Conservation (phyloP, 2,888 invertebrate species). For the Coelinius sp. region DNA sequence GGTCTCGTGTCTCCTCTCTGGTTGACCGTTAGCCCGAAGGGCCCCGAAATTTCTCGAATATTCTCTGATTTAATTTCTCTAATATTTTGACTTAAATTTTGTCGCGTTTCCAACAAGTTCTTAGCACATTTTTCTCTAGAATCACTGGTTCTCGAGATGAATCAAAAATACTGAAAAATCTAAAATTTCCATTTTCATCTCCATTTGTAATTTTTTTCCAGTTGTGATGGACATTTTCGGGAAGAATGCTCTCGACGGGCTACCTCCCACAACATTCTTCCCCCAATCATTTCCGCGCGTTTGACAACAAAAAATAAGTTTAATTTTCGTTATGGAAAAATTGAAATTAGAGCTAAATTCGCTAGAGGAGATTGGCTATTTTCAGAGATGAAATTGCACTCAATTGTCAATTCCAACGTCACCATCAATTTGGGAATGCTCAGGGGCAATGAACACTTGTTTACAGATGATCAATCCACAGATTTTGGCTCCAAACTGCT, state of each 20-base stretch:
- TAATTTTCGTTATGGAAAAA: slow-evolving; percentile 71
- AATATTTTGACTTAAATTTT: too few species aligned
- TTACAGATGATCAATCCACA: slow-evolving; percentile 33
- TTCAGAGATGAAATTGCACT: slow-evolving; percentile 60
- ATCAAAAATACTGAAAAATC: too few species aligned
- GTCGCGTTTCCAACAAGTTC: too few species aligned
- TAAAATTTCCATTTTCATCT: too few species aligned
- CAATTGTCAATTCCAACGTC: background rate
- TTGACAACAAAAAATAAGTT: slow-evolving; percentile 69
- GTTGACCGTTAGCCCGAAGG: too few species aligned
- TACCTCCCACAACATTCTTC: slow-evolving; percentile 66
- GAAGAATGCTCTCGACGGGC: slow-evolving; percentile 64
- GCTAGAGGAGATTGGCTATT: slow-evolving; percentile 75
- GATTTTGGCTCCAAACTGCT: slow-evolving; percentile 55
- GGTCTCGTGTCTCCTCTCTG: too few species aligned
- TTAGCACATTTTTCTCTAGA: too few species aligned
- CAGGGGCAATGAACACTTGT: slow-evolving; percentile 69
- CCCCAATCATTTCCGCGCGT: slow-evolving; percentile 72
- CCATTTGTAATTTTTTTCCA: slow-evolving; percentile 52
- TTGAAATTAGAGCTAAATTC: slow-evolving; percentile 73
- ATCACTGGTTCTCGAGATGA: too few species aligned
- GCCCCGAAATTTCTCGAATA: too few species aligned
- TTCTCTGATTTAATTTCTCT: too few species aligned
- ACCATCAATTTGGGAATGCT: slow-evolving; percentile 71
- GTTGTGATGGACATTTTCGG: slow-evolving; percentile 67